phyloP scores from a whole-genome alignment of 2,797 vertebrate species.

The Pseudomugil gertrudae region DNA sequence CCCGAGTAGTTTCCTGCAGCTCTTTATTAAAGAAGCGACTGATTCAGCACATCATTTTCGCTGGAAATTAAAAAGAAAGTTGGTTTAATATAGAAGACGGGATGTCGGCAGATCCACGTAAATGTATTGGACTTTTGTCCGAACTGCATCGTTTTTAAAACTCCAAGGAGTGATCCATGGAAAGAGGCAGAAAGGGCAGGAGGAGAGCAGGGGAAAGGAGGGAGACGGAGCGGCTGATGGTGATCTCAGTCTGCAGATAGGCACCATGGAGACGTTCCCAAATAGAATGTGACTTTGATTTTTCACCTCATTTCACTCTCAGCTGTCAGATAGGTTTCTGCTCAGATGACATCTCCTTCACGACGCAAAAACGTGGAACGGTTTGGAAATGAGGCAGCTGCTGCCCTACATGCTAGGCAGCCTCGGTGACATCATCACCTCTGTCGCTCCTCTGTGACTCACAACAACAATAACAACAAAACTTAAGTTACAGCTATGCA shows the following conservation, averaged over 20 bases:
- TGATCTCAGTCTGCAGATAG: constrained; percentile 77
- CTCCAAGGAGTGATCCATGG: constrained; percentile 29
- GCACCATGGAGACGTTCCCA: constrained; percentile 71
- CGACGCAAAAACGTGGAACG: constrained; percentile 76
- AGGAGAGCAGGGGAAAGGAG: constrained; percentile 4
- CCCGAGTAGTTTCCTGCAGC: constrained; percentile 5
- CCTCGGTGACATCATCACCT: constrained; percentile 72
- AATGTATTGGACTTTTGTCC: constrained; percentile 19
- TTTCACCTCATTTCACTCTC: constrained; percentile 86
- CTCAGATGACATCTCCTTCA: constrained; percentile 82
- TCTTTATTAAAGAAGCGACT: not conserved
- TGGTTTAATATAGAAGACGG: not conserved
- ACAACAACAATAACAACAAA: constrained; percentile 67
- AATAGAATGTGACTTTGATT: constrained; percentile 86
- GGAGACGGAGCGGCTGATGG: constrained; percentile 43
- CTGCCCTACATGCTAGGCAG: constrained; percentile 74
- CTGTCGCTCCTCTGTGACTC: constrained; percentile 66
- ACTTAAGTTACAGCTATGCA: constrained; percentile 63
- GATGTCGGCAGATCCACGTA: not conserved
- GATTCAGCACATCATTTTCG: not conserved
- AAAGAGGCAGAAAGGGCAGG: constrained; percentile 3
- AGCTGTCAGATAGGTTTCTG: constrained; percentile 83
- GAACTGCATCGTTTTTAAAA: constrained; percentile 44
- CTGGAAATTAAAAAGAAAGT: not conserved
- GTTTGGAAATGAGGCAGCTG: constrained; percentile 81